A percentile compares a stretch with the other conserved stretches of the same genome.
phyloP scores from a whole-genome alignment of 1,140 invertebrate species.

The Philopotamus ludificatus region DNA sequence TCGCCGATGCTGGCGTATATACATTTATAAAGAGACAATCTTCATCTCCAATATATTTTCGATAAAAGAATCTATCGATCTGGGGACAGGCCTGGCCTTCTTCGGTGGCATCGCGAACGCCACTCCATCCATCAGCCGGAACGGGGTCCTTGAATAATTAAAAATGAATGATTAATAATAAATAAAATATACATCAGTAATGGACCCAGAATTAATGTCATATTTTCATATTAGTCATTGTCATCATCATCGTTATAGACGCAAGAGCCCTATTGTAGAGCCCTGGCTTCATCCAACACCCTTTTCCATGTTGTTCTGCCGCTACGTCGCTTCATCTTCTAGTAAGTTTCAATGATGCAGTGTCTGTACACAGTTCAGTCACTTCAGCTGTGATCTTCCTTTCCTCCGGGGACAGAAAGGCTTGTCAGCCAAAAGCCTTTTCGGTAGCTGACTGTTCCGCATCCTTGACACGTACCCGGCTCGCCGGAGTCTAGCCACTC shows the following conservation, averaged over 20 bases:
- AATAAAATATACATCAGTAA: background rate
- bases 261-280: background rate
- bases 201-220: background rate
- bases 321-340: background rate
- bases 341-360: no score
- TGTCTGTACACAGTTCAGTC: no score
- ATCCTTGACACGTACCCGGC: no score
- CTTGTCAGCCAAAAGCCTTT: no score
- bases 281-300: no score
- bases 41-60: constrained; percentile 1
- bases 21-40: constrained; percentile 21
- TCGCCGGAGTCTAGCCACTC: no score
- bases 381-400: no score
- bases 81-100: constrained; percentile 1
- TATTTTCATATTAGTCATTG: background rate
- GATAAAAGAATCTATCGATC: background rate
- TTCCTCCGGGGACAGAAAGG: no score
- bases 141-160: constrained; percentile 11
- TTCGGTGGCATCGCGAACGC: constrained; percentile 8
- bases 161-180: background rate
- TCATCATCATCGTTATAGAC: no score
- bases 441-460: no score
- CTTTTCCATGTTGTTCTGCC: no score
- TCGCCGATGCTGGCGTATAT: background rate
- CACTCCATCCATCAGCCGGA: constrained; percentile 13